Conservation (phyloP, 2,113 vertebrate genomes). For the Trinectes maculatus region DNA sequence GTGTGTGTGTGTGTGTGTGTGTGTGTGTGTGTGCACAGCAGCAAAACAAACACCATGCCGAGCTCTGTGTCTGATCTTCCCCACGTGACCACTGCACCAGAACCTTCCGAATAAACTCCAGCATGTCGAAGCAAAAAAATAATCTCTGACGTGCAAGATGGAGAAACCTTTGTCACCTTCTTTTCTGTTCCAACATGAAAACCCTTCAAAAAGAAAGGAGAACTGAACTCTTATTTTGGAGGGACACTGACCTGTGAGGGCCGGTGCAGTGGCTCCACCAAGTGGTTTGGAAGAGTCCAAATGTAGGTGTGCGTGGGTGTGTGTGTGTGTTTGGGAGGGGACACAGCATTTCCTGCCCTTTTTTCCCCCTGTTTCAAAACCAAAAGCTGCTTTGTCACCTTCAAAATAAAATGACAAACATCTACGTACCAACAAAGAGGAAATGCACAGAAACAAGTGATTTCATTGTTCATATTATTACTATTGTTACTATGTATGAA, state of each 20-base stretch:
- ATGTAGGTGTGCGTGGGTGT: not conserved
- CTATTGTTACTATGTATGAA: constrained; percentile 68
- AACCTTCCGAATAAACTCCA: too few relatives aligned
- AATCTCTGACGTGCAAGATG: too few relatives aligned
- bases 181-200: not conserved
- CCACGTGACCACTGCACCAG: too few relatives aligned
- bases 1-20: too few relatives aligned
- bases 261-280: too few relatives aligned
- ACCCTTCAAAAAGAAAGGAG: too few relatives aligned
- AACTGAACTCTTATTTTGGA: not conserved
- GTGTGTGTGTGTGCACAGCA: too few relatives aligned
- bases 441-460: constrained; percentile 50
- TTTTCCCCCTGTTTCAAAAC: constrained; percentile 45
- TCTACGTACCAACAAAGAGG: constrained; percentile 17
- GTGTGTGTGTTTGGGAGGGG: too few relatives aligned
- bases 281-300: constrained; percentile 40
- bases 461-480: constrained; percentile 53
- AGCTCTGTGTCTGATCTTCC: too few relatives aligned
- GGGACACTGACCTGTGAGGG: too few relatives aligned
- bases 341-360: constrained; percentile 35
- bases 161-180: not conserved
- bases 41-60: too few relatives aligned
- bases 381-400: constrained; percentile 60
- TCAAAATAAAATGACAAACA: constrained; percentile 30
- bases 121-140: too few relatives aligned